phyloP scores from a whole-genome alignment of 2,888 invertebrate genomes.

The Embidobia sp. region DNA sequence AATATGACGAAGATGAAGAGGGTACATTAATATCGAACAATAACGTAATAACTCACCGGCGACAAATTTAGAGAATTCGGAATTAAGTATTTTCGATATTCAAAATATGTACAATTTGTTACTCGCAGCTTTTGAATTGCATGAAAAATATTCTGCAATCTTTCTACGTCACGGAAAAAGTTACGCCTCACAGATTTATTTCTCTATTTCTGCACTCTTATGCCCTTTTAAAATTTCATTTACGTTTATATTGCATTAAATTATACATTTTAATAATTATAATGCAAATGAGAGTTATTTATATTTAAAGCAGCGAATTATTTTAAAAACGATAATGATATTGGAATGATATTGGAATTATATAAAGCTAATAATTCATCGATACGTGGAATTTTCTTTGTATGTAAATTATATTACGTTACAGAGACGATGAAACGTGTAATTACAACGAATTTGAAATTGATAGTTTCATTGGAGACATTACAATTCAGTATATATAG shows the following conservation, averaged over 20 bases:
- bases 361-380: no score
- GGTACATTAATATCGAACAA: conserved; percentile 58
- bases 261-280: no score
- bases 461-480: conserved; percentile 66
- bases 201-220: no score
- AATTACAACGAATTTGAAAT: conserved; percentile 66
- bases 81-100: conserved; percentile 15
- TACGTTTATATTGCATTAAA: no score
- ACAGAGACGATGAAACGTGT: conserved; percentile 59
- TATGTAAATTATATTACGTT: conserved; percentile 64
- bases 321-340: no score
- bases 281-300: no score
- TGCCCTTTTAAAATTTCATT: no score
- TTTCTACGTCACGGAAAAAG: no score
- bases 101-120: conserved; percentile 10
- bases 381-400: background rate
- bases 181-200: no score
- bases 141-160: background rate
- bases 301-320: no score
- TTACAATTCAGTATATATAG: conserved; percentile 54
- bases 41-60: conserved; percentile 49
- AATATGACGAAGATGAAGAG: conserved; percentile 56
- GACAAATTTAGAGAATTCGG: conserved; percentile 48
- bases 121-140: no score
- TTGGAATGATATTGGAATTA: no score